phyloP scores from a whole-genome alignment of 92 coral and sea anemone species.

The Phymanthus crucifer region DNA sequence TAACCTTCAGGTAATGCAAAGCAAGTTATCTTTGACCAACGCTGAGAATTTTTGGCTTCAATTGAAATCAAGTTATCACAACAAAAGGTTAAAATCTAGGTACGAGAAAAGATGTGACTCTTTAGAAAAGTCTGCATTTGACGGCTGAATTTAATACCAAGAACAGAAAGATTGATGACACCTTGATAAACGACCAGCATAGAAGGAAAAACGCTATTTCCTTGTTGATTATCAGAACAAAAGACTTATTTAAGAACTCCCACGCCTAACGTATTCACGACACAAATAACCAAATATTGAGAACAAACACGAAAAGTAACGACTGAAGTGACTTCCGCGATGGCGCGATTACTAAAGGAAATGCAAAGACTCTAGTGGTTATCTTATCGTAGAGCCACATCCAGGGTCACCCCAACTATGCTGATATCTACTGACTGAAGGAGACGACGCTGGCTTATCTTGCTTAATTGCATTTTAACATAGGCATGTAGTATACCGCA shows the following conservation, averaged over 20 bases:
- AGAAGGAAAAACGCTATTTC: background rate
- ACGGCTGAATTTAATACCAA: background rate
- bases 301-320: background rate
- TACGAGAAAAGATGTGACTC: no score
- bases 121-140: background rate
- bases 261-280: background rate
- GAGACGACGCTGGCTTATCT: background rate
- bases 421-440: background rate
- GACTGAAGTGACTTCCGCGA: background rate
- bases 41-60: no score
- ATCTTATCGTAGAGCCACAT: background rate
- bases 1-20: no score
- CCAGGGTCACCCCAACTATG: background rate
- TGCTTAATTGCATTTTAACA: background rate
- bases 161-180: background rate
- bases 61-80: no score
- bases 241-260: background rate
- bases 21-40: no score
- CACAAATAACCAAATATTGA: background rate
- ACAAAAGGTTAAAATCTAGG: no score
- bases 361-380: background rate
- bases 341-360: background rate
- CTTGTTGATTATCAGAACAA: background rate
- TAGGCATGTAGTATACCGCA: background rate
- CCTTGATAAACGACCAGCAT: background rate